Conservation (phyloP, 2,888 invertebrate genomes). For the Campoplex nolae region DNA sequence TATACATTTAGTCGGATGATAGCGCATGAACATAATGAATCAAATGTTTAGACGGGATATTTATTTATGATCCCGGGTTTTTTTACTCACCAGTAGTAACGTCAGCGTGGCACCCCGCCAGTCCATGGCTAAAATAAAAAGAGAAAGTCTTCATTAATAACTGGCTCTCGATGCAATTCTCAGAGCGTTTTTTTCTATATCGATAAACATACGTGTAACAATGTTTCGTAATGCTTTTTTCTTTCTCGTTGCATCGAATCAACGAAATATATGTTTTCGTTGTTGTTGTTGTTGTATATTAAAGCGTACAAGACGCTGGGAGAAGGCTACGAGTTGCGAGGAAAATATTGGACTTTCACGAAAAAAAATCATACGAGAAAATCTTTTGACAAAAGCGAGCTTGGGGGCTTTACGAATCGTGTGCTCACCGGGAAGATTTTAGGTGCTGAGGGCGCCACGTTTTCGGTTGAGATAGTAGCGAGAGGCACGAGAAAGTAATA, state of each 20-base stretch:
- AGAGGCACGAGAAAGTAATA: constrained; percentile 75
- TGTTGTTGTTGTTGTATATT: too few relatives aligned
- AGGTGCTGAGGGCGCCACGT: constrained; percentile 73
- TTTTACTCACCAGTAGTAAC: constrained; percentile 80
- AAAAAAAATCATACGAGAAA: background rate
- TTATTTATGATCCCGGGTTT: constrained; percentile 1
- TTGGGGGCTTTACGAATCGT: constrained; percentile 27
- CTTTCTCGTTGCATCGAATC: background rate
- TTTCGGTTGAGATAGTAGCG: constrained; percentile 75
- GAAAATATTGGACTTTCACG: background rate
- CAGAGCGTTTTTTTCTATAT: background rate
- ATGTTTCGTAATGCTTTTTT: background rate
- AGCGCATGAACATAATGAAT: constrained; percentile 45
- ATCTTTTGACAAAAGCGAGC: background rate
- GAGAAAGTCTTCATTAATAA: constrained; percentile 83
- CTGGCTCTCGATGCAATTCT: constrained; percentile 74
- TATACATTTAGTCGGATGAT: background rate
- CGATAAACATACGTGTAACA: constrained; percentile 8
- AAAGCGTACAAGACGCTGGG: too few relatives aligned
- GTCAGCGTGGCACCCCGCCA: constrained; percentile 79
- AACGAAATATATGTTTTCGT: background rate
- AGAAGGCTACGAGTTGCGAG: too few relatives aligned
- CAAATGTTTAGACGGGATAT: constrained; percentile 38
- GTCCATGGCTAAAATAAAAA: constrained; percentile 83
- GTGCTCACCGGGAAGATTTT: constrained; percentile 70